Evolutionary conservation across 64 coral and sea anemone genomes (phyloP), one percentile per base, ranked within the genome.

Genomic region (Montipora foliosa): DNA sequence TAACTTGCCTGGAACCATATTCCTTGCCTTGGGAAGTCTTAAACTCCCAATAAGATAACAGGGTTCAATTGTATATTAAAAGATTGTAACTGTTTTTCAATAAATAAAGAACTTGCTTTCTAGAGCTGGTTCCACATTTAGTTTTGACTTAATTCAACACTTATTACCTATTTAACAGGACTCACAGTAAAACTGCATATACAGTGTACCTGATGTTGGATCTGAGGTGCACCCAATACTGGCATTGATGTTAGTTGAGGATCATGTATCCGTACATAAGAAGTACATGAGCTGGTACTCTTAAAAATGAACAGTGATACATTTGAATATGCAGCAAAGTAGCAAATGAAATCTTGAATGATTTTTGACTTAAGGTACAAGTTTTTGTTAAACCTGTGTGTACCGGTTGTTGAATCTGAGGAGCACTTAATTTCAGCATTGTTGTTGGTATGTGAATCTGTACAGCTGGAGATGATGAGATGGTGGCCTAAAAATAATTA

Each of bases 371-470:
- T 64, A 64, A 11, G 60, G 5, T 64, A 64, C 61, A 11, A 25
- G 71, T 74, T 25, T 22, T 22, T 74, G 29, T 74, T 74, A 22
- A 74, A 74, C 17, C 29, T 25, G 71, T 74, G 71, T 74, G 71
- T 74, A 74, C 71, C 22, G n/a, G 71, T 44, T 74, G 71, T 74
- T 74, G 19, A 74, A 74, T 74, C 71, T 74, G 71, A 22, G n/a
- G 71, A 74, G 71, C 29, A 74, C 22, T 37, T 74, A 24, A 74
- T 74, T 25, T 1, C 7, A 44, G 71, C 71, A 25, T 64, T 64
- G 61, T 16, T 64, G 9, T 64, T 64, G 61, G 61, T 64, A 15
- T 64, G 61, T 64, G 61, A 64, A 64, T 64, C 61, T 64, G 61
- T 64, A 14, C 61, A 64, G 61, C 61, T 64, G 61, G 61, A 64